Percentiles rank a stretch among this genome's conserved stretches.
These are phyloP conservation scores for Melanocharis versteri DNA, from an alignment of 2,113 vertebrate species.

Conservation along the genomic window DNA sequence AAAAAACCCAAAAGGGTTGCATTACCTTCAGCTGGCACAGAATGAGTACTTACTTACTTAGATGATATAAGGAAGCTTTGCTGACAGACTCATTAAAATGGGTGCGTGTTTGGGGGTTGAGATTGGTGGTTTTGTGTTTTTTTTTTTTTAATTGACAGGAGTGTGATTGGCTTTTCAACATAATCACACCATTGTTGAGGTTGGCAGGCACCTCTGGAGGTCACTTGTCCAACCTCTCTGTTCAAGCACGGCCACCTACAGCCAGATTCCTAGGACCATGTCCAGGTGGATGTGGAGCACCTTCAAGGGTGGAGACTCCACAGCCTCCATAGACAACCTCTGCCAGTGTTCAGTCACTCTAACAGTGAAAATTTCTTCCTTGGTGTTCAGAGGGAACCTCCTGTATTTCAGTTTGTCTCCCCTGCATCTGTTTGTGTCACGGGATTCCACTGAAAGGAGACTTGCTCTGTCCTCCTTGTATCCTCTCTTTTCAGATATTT, in stretches of 20 bases:
- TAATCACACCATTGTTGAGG: background rate
- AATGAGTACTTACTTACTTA: background rate
- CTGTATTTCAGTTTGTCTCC: background rate
- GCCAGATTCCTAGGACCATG: background rate
- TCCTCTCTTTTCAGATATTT: background rate
- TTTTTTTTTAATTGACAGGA: fast-evolving
- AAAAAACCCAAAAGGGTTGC: background rate
- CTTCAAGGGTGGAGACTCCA: background rate
- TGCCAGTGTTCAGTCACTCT: background rate
- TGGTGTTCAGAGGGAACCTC: background rate
- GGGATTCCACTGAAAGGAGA: background rate
- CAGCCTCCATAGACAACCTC: background rate
- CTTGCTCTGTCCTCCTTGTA: background rate
- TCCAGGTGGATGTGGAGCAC: fast-evolving
- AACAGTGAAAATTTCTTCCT: background rate
- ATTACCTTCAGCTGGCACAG: background rate
- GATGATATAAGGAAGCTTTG: background rate
- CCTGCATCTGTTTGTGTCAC: background rate
- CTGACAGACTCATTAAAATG: background rate
- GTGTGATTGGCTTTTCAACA: background rate
- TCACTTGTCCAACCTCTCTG: background rate
- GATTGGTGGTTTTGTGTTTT: background rate
- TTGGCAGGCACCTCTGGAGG: background rate
- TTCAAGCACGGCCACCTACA: background rate
- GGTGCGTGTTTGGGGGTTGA: background rate